Conservation (phyloP, 2,888 invertebrate species). For the Anthrax anthrax region DNA sequence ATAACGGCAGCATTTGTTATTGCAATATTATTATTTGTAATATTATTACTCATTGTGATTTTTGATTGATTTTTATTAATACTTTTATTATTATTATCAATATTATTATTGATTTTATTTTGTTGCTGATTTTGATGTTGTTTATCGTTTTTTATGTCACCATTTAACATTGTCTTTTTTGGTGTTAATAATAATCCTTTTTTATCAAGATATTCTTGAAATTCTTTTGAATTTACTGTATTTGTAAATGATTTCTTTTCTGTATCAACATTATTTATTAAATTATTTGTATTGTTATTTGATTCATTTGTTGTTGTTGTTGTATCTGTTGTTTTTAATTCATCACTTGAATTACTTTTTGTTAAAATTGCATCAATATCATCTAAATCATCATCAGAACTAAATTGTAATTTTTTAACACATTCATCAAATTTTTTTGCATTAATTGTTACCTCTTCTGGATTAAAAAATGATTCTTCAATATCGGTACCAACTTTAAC, state of each 20-base stretch:
- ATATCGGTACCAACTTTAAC: constrained; percentile 29
- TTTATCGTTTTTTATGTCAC: constrained; percentile 7
- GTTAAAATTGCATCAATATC: constrained; percentile 29
- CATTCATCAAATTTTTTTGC: constrained; percentile 34
- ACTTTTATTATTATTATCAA: background rate
- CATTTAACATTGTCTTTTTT: constrained; percentile 17
- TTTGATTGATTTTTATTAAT: background rate
- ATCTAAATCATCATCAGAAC: constrained; percentile 32
- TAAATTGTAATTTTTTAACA: constrained; percentile 27
- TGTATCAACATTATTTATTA: background rate
- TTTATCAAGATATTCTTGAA: constrained; percentile 29
- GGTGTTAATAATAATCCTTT: constrained; percentile 29
- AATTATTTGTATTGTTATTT: constrained; percentile 1
- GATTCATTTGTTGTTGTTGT: background rate
- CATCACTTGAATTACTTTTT: constrained; percentile 30
- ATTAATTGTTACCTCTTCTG: constrained; percentile 32
- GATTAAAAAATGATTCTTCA: constrained; percentile 27
- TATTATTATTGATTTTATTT: background rate
- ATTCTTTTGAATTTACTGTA: constrained; percentile 32
- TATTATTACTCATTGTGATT: background rate
- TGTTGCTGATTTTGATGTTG: background rate
- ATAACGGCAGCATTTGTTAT: background rate
- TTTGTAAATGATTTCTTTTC: constrained; percentile 24
- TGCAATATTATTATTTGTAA: background rate
- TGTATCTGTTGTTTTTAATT: constrained; percentile 13